Percentiles rank a stretch among this genome's conserved stretches.
Evolutionary conservation across 2,113 vertebrate species (phyloP).

Genomic region (Corythornis madagascariensis): DNA sequence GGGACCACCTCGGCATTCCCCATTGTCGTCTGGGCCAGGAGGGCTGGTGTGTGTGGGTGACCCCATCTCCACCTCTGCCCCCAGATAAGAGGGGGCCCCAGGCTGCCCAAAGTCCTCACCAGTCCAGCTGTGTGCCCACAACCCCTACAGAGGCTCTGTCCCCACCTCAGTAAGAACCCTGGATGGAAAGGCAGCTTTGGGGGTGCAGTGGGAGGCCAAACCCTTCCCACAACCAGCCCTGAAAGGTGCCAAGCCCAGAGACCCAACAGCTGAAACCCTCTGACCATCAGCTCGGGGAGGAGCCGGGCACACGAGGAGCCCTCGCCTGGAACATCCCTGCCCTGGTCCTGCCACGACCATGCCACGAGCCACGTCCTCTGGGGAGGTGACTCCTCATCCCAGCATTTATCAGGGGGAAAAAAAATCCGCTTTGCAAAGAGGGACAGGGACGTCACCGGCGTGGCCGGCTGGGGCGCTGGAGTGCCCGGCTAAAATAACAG

Average conservation of each 20-base stretch:
- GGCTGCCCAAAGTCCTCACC: not conserved
- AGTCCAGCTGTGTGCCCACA: rapidly evolving
- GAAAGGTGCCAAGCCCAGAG: not conserved
- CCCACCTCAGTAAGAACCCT: too few species aligned
- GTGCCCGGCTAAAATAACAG: not conserved
- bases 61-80: not conserved
- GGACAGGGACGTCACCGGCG: not conserved
- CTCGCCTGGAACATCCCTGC: not conserved
- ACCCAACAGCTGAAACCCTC: not conserved
- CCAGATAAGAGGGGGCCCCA: rapidly evolving
- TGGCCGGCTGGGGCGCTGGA: not conserved
- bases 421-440: rapidly evolving
- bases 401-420: not conserved
- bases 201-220: not conserved
- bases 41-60: not conserved
- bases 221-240: not conserved
- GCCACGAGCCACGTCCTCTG: rapidly evolving
- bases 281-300: not conserved
- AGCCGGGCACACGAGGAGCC: rapidly evolving
- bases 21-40: not conserved
- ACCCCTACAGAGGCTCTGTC: not conserved
- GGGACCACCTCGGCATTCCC: not conserved
- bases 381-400: not conserved
- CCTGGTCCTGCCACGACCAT: not conserved
- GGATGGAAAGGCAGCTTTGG: not conserved